phyloP scores from a whole-genome alignment of 2,113 vertebrate species.

The Nesogale talazaci region DNA sequence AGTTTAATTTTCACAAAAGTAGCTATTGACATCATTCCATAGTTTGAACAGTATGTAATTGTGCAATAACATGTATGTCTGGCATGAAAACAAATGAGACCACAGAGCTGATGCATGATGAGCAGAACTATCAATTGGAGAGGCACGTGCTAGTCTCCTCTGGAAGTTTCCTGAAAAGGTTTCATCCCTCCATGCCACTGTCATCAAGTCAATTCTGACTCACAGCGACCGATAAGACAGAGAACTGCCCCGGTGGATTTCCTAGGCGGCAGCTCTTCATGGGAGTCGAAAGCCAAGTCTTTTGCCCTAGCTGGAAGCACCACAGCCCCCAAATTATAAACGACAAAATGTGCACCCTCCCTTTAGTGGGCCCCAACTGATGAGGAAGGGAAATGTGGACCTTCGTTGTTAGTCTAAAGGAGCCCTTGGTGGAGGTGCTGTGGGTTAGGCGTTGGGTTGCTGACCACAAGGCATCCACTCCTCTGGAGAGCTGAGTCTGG shows the following conservation, averaged over 20 bases:
- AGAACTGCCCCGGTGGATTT: too few relatives aligned
- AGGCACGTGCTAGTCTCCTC: neutral
- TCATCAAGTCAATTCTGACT: too few relatives aligned
- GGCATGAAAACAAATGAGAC: conserved; percentile 50
- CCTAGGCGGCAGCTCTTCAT: too few relatives aligned
- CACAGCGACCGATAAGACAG: too few relatives aligned
- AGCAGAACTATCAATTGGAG: neutral
- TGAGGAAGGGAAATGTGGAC: neutral
- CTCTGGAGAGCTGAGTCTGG: too few relatives aligned
- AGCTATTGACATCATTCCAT: conserved; percentile 43
- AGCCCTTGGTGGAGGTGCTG: too few relatives aligned
- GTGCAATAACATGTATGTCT: neutral
- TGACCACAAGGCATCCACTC: too few relatives aligned
- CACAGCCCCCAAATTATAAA: too few relatives aligned
- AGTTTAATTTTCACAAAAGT: conserved; percentile 20
- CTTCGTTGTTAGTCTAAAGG: neutral
- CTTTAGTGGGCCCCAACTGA: neutral
- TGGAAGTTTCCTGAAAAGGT: neutral
- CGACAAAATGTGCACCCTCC: neutral
- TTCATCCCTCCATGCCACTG: too few relatives aligned
- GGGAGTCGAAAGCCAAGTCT: too few relatives aligned
- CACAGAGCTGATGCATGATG: neutral
- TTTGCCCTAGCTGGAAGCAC: neutral
- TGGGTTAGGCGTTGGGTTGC: too few relatives aligned
- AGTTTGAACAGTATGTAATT: conserved; percentile 67